Evolutionary conservation across 1,140 invertebrate genomes (phyloP).

Genomic region (Goniozus legneri): DNA sequence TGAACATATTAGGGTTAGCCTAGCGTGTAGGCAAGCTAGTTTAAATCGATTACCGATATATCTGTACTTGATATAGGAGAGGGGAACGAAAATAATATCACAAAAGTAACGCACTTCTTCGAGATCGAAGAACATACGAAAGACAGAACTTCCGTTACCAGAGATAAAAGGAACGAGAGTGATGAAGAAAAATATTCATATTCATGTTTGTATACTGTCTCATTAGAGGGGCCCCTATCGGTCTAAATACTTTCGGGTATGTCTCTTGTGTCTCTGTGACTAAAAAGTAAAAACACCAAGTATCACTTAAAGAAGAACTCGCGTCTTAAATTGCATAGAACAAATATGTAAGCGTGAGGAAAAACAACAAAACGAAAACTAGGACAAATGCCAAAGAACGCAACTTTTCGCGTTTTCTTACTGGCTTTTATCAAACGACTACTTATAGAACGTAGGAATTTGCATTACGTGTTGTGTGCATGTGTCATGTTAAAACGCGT

Average conservation of each 20-base stretch:
- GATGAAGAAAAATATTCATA: constrained; percentile 6
- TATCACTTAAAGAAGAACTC: constrained; percentile 15
- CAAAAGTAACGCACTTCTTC: not conserved
- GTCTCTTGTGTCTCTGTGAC: not conserved
- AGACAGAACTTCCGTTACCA: too few species aligned
- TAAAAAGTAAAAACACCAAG: constrained; percentile 17
- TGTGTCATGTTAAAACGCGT: constrained; percentile 30
- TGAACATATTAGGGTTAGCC: constrained; percentile 29
- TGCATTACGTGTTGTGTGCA: constrained; percentile 27
- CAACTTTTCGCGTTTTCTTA: constrained; percentile 15
- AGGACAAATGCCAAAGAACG: constrained; percentile 13
- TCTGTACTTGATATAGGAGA: constrained; percentile 6
- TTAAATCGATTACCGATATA: constrained; percentile 5
- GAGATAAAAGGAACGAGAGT: not conserved
- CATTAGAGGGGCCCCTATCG: constrained; percentile 29
- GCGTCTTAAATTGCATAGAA: too few species aligned
- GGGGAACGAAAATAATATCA: constrained; percentile 7
- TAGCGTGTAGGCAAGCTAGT: constrained; percentile 26
- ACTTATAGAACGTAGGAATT: constrained; percentile 22
- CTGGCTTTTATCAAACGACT: constrained; percentile 22
- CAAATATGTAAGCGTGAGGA: not conserved
- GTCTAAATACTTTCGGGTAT: constrained; percentile 15
- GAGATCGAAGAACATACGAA: not conserved
- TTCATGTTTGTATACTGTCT: constrained; percentile 26
- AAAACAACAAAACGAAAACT: not conserved